A percentile compares a stretch with the other conserved stretches of the same genome.
Evolutionary conservation across 2,113 vertebrate genomes (phyloP).

Genomic region (Macquaria australasica): DNA sequence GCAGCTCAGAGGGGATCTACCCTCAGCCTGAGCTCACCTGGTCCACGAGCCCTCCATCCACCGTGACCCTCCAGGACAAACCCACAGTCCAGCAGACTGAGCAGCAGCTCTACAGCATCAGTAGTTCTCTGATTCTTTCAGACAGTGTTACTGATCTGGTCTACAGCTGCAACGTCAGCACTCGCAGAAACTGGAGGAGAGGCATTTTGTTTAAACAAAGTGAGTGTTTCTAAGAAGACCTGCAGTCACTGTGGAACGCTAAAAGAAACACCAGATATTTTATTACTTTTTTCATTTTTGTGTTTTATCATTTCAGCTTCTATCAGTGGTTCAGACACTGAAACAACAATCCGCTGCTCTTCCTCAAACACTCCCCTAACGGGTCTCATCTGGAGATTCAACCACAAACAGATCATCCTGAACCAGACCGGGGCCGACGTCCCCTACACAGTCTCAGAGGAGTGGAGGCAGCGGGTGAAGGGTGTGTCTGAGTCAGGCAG

Average conservation of each 20-base stretch:
- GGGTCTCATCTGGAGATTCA: constrained; percentile 48
- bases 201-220: not conserved
- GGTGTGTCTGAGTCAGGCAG: too few species aligned
- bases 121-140: constrained; percentile 40
- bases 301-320: constrained; percentile 38
- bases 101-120: constrained; percentile 61
- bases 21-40: constrained; percentile 70
- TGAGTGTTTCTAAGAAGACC: not conserved
- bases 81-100: not conserved
- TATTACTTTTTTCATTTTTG: not conserved
- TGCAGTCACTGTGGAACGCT: too few species aligned
- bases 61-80: fast-evolving
- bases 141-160: not conserved
- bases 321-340: fast-evolving
- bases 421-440: not conserved
- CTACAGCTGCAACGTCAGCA: constrained; percentile 60
- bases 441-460: too few species aligned
- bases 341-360: constrained; percentile 51
- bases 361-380: fast-evolving
- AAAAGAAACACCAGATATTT: not conserved
- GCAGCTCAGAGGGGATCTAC: constrained; percentile 69
- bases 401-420: constrained; percentile 34
- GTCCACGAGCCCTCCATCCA: not conserved
- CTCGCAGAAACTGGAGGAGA: not conserved
- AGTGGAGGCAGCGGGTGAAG: too few species aligned